phyloP scores from a whole-genome alignment of 2,113 vertebrate species.

The Manacus vitellinus region DNA sequence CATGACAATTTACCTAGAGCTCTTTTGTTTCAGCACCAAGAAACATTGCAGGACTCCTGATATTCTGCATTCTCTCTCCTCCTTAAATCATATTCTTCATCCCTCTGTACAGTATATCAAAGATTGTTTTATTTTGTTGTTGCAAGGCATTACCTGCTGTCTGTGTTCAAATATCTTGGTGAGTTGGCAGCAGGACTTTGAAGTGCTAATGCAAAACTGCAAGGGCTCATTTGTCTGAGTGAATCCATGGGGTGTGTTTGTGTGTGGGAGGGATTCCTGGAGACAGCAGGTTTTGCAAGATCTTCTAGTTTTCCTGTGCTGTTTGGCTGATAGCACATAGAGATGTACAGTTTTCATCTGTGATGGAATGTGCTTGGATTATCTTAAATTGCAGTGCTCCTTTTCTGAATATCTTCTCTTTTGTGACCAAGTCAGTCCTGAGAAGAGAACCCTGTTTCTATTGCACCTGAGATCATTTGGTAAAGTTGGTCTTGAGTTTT shows the following conservation, averaged over 20 bases:
- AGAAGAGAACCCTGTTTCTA: neutral
- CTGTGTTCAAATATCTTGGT: neutral
- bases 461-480: neutral
- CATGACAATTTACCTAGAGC: neutral
- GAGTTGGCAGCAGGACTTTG: conserved; percentile 53
- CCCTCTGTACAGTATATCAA: neutral
- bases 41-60: neutral
- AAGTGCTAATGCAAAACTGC: conserved; percentile 59
- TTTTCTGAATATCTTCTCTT: neutral
- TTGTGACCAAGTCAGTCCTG: neutral
- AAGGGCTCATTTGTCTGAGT: conserved; percentile 51
- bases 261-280: conserved; percentile 63
- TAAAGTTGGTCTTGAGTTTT: neutral
- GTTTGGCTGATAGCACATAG: conserved; percentile 44
- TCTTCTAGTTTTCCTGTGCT: conserved; percentile 32
- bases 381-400: neutral
- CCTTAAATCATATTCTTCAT: neutral
- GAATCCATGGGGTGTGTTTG: conserved; percentile 49
- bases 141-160: neutral
- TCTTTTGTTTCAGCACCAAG: neutral
- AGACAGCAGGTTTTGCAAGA: conserved; percentile 67
- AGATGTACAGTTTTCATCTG: neutral
- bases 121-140: neutral
- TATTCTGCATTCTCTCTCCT: neutral
- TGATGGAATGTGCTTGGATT: conserved; percentile 2